Percentiles rank a stretch among this genome's conserved stretches.
phyloP scores from a whole-genome alignment of 2,888 invertebrate genomes.

The Cerastis rubricosa region DNA sequence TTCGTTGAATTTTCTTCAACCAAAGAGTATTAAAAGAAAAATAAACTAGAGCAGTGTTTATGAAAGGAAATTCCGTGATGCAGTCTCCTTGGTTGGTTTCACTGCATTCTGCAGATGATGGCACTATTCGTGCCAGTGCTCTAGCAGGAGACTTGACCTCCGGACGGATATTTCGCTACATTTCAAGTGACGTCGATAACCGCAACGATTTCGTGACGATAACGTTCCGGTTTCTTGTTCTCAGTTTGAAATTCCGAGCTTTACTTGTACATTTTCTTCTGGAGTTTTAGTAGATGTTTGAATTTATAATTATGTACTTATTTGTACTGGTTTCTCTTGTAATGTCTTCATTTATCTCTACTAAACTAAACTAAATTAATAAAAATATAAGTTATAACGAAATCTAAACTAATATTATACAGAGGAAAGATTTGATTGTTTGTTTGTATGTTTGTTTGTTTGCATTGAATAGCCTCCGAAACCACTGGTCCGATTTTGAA shows the following conservation, averaged over 20 bases:
- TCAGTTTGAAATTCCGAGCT: slow-evolving; percentile 13
- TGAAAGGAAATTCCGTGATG: slow-evolving; percentile 31
- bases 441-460: no score
- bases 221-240: slow-evolving; percentile 42
- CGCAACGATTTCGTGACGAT: slow-evolving; percentile 32
- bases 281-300: background rate
- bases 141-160: slow-evolving; percentile 54
- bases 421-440: no score
- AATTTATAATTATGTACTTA: background rate
- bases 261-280: slow-evolving; percentile 21
- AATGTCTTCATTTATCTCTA: no score
- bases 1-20: background rate
- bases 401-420: no score
- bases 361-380: no score
- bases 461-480: no score
- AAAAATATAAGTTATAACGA: no score
- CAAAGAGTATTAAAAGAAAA: slow-evolving; percentile 29
- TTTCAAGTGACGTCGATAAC: slow-evolving; percentile 55
- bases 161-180: slow-evolving; percentile 38
- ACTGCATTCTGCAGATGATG: slow-evolving; percentile 66
- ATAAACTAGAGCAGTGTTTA: slow-evolving; percentile 38
- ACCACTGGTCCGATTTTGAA: no score
- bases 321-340: background rate
- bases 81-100: slow-evolving; percentile 47
- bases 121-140: slow-evolving; percentile 70